Conservation (phyloP, 1,140 invertebrate species). For the Galleria mellonella region DNA sequence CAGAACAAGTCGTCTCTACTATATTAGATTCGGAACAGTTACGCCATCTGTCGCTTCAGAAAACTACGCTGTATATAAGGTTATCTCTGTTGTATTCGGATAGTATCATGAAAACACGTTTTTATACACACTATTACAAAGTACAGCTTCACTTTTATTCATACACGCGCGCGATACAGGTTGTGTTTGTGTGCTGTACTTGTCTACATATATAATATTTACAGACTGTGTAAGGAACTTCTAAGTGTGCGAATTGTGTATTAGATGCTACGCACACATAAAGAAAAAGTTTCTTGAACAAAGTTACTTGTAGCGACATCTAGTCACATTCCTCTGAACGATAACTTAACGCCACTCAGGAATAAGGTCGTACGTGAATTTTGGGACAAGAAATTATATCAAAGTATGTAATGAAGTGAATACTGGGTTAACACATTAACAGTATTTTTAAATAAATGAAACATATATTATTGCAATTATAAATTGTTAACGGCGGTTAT, state of each 20-base stretch:
- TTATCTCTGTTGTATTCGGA: constrained; percentile 5
- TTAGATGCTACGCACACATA: constrained; percentile 16
- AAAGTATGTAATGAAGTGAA: no score
- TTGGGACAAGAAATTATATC: constrained; percentile 5
- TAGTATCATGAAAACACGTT: constrained; percentile 14
- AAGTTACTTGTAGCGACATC: constrained; percentile 49
- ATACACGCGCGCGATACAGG: constrained; percentile 1
- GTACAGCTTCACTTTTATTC: not conserved
- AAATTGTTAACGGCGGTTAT: no score
- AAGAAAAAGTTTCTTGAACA: constrained; percentile 22
- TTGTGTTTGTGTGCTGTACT: constrained; percentile 9
- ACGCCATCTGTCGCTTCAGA: constrained; percentile 19
- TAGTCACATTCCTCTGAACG: constrained; percentile 30
- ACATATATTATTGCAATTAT: no score
- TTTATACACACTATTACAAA: constrained; percentile 11
- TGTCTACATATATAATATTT: not conserved
- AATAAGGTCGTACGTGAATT: constrained; percentile 29
- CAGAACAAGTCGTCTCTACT: not conserved
- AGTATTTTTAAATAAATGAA: no score
- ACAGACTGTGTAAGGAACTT: not conserved
- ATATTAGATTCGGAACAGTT: not conserved
- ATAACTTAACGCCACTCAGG: constrained; percentile 10
- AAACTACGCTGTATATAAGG: constrained; percentile 4
- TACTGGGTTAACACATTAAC: no score
- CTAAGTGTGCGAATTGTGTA: not conserved